Base-by-base conservation (phyloP, 23 tunicate genomes). In the Oikopleura dioica region DNA sequence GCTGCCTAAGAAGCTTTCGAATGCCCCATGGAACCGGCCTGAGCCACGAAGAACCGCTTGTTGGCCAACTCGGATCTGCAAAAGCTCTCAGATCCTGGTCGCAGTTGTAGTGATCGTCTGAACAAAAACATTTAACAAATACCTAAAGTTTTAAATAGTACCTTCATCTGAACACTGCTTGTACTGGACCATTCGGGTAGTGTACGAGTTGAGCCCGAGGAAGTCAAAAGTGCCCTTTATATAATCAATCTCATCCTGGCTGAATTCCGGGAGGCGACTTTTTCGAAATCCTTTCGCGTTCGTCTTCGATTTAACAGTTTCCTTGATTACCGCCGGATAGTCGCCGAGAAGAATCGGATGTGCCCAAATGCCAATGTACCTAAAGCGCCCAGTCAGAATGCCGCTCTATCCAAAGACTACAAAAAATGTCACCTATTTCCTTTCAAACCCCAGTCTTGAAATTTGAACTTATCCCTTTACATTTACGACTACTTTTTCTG, bases 1-100 rank as follows among this genome's bases (percentile, higher is more conserved):
- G n/a, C n/a, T n/a, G n/a, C n/a, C 35, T 79, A 76, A 89, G 59
- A 36, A 89, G 38, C 78, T 89, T 89, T 33, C 96, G 68, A 1
- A 89, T 1, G 1, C 96, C 96, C 96, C 96, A 89, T 32, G 96
- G 96, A n/a, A 89, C 96, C 59, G 79, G 86, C 37, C 79, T 77
- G 38, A 89, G 55, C 96, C 96, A 89, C 38, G 31, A 51, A 51
- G 96, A 89, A 1, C 84, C 96, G 1, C 89, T 84, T 58, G 83
- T 86, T 35, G 89, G 89, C 96, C 96, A 89, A 59, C 79, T 83
- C 29, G 79, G 76, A 80, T 84, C 81, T 28, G 84, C 95, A 36
- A 76, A 78, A 0, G 87, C 95, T 50, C 84, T 80, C 36, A 82
- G 79, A 44, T 44, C 55, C 16, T 44, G 55, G 16, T 44, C 55